phyloP scores from a whole-genome alignment of 2,888 invertebrate species.

The Diabrotica balteata region DNA sequence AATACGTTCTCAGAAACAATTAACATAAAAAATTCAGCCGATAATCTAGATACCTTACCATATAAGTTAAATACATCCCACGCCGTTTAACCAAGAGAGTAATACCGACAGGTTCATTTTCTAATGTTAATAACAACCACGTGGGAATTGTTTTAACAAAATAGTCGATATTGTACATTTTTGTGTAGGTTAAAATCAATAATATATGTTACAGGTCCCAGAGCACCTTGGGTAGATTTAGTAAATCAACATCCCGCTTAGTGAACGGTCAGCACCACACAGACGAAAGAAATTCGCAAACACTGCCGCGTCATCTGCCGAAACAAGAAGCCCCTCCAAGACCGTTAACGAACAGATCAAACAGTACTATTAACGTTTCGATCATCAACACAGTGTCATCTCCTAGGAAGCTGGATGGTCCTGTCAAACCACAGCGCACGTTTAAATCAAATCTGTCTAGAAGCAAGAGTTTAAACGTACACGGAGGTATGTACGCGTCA shows the following conservation, averaged over 20 bases:
- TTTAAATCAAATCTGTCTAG: conserved; percentile 77
- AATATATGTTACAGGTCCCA: conserved; percentile 68
- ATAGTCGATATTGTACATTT: not conserved
- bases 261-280: conserved; percentile 65
- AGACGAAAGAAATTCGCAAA: conserved; percentile 70
- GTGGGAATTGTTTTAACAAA: conserved; percentile 24
- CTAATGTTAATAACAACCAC: not conserved
- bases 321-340: conserved; percentile 51
- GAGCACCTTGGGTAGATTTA: conserved; percentile 81
- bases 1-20: too few species aligned
- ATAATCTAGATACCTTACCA: conserved; percentile 22
- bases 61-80: conserved; percentile 24
- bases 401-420: conserved; percentile 62
- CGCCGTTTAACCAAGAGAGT: not conserved
- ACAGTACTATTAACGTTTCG: conserved; percentile 73
- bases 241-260: conserved; percentile 80
- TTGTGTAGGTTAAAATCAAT: conserved; percentile 17
- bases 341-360: conserved; percentile 64
- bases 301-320: conserved; percentile 70
- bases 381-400: conserved; percentile 64
- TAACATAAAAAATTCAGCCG: too few species aligned
- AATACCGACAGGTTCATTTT: too few species aligned
- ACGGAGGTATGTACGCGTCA: conserved; percentile 76
- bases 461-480: conserved; percentile 87
- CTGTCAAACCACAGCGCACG: conserved; percentile 80